Conservation (phyloP, 2,113 vertebrate genomes). For the Salvator merianae region DNA sequence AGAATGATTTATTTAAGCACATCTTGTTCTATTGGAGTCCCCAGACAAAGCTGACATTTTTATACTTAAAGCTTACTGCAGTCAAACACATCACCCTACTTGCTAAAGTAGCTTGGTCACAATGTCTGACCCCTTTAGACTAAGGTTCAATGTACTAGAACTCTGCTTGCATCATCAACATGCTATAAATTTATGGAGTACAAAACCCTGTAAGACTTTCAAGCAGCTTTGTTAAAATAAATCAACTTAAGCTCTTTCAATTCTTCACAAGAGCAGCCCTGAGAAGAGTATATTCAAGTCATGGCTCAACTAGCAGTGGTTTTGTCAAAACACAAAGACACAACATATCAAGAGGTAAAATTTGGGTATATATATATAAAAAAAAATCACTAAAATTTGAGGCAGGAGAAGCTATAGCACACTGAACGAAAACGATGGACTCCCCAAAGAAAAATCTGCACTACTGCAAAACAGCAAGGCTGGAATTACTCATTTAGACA, state of each 20-base stretch:
- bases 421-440: slow-evolving; percentile 56
- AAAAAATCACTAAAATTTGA: slow-evolving; percentile 66
- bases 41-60: slow-evolving; percentile 9
- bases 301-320: slow-evolving; percentile 76
- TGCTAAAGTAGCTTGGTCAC: slow-evolving; percentile 56
- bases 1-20: slow-evolving; percentile 20
- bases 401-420: slow-evolving; percentile 75
- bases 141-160: slow-evolving; percentile 28
- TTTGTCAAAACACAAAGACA: slow-evolving; percentile 60
- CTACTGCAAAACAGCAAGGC: slow-evolving; percentile 46
- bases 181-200: slow-evolving; percentile 52
- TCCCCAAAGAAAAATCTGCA: slow-evolving; percentile 39
- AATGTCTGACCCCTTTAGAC: slow-evolving; percentile 60
- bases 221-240: slow-evolving; percentile 69
- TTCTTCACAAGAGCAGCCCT: slow-evolving; percentile 76
- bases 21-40: slow-evolving; percentile 12
- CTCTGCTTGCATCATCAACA: slow-evolving; percentile 38
- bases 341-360: slow-evolving; percentile 69
- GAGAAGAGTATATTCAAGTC: slow-evolving; percentile 75
- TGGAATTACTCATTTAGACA: slow-evolving; percentile 41
- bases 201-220: slow-evolving; percentile 70
- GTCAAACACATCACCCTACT: slow-evolving; percentile 47
- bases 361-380: slow-evolving; percentile 56
- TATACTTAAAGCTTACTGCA: slow-evolving; percentile 33
- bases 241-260: slow-evolving; percentile 68